Evolutionary conservation across 1,140 invertebrate species (phyloP), one percentile per base, ranked within the genome.

Genomic region (Colletes latitarsis): DNA sequence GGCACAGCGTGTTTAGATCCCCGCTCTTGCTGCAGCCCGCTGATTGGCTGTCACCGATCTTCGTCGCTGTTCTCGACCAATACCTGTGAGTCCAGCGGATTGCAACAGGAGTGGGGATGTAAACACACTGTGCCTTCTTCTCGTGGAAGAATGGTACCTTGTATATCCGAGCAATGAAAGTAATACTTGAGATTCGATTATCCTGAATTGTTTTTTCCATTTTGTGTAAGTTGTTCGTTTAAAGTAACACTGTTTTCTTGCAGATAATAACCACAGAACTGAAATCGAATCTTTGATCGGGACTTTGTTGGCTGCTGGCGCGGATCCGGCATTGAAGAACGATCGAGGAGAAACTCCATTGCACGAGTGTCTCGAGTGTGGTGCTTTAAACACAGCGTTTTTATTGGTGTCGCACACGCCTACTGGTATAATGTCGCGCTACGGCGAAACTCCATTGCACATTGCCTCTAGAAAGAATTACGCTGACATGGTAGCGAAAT

Each of bases 341-440:
- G 92, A 91, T 19, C 86, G 93, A 39, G 94, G 93, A 6, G 91
- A 94, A 70, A 95, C 93, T 19, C 92, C 94, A 15, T 71, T 94
- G 12, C 92, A 93, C 79, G 92, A 95, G 81, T 94, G 94, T 82
- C 93, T 95, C 9, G 94, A 95, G 82, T 90, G 91, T 58, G 89
- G 90, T 55, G 89, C 88, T 3, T 86, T 91, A 55, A 91, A 92
- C 68, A 91, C 89, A 12, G 90, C 90, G 8, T 64, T 85, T 55
- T 71, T 93, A 9, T 73, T 94, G 19, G 84, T 92, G 68, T 76
- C 88, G 0, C 85, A 89, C 41, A 92, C 92, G 0, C 90, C 90
- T 15, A 69, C 89, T 1, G 86, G 88, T 62, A 84, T 90, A 55
- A 85, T 80, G 41, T 94, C 91, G 4, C 89, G 88, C 6, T 94